Conservation (phyloP, 2,797 vertebrate species). For the Paramormyrops hopkinsi region DNA sequence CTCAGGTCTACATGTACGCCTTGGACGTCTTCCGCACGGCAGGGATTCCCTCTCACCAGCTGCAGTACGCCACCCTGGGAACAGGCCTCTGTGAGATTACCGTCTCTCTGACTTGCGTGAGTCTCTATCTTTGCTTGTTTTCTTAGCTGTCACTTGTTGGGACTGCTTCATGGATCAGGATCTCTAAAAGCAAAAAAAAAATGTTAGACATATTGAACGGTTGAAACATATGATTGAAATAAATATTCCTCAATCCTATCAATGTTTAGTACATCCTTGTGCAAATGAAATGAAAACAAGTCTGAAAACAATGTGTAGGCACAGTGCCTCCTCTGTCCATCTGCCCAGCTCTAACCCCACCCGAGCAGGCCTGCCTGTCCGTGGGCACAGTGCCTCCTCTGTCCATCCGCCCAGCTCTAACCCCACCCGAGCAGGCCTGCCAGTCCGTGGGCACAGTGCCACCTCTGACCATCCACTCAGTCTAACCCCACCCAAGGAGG, state of each 20-base stretch:
- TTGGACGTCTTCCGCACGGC: constrained; percentile 49
- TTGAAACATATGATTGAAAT: background rate
- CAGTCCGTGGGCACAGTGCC: background rate
- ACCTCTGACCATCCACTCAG: too few species aligned
- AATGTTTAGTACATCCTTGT: background rate
- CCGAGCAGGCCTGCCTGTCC: background rate
- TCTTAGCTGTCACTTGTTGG: background rate
- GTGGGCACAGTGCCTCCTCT: background rate
- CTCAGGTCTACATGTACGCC: constrained; percentile 56
- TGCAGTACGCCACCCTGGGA: constrained; percentile 49
- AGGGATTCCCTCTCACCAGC: constrained; percentile 46
- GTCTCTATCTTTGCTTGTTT: constrained; percentile 31
- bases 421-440: background rate
- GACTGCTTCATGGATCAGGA: background rate
- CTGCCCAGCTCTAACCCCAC: background rate
- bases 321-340: background rate
- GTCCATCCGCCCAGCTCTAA: background rate
- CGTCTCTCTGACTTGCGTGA: constrained; percentile 55
- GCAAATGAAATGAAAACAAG: background rate
- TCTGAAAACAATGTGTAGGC: background rate
- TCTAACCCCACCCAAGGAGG: too few species aligned
- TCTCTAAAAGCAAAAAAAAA: background rate
- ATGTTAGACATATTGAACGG: background rate
- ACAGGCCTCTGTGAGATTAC: constrained; percentile 44
- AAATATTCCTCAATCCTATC: background rate